Evolutionary conservation across 2,888 invertebrate species (phyloP).

Genomic region (Tenthredo scrophulariae): DNA sequence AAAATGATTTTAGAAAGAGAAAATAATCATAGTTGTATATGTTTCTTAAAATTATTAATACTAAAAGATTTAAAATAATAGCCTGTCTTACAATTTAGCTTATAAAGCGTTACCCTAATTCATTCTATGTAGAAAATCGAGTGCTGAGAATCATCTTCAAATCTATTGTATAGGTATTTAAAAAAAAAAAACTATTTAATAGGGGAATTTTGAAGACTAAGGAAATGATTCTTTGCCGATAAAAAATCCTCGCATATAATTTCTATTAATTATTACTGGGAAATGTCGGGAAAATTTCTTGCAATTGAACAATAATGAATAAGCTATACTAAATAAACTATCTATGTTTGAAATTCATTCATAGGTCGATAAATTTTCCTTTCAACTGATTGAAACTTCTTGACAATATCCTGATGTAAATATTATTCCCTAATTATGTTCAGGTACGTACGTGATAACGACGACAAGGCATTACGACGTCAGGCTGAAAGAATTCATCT

Average conservation of each 20-base stretch:
- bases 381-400: slow-evolving; percentile 9
- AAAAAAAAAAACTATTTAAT: not conserved
- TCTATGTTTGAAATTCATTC: not conserved
- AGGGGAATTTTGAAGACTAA: not conserved
- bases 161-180: not conserved
- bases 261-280: slow-evolving; percentile 8
- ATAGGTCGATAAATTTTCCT: not conserved
- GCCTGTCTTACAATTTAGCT: not conserved
- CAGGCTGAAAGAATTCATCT: slow-evolving; percentile 84
- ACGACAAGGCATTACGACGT: slow-evolving; percentile 86
- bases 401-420: slow-evolving; percentile 41
- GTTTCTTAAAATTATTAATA: not conserved
- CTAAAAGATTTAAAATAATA: not conserved
- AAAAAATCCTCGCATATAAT: not conserved
- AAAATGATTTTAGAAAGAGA: not conserved
- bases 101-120: not conserved
- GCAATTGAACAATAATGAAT: not conserved
- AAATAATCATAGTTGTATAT: slow-evolving; percentile 9
- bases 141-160: not conserved
- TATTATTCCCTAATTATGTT: slow-evolving; percentile 44
- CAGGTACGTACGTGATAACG: slow-evolving; percentile 87
- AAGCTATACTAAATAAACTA: not conserved
- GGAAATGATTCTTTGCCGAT: not conserved
- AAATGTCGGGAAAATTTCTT: slow-evolving; percentile 13
- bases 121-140: not conserved